phyloP scores from a whole-genome alignment of 2,797 vertebrate species.

The Cryptoblepharus egeriae region DNA sequence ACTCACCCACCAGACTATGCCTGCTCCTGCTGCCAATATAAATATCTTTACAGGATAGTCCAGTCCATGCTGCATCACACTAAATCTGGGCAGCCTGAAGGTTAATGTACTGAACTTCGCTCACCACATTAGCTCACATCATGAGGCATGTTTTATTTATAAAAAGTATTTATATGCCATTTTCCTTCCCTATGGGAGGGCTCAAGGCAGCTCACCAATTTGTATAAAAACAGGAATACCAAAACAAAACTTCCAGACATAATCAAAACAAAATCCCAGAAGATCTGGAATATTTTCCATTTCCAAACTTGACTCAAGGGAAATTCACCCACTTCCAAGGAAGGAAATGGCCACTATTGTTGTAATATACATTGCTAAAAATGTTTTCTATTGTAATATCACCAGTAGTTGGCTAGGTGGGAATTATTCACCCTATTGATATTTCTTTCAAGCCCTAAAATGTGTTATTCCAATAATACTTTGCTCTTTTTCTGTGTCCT shows the following conservation, averaged over 20 bases:
- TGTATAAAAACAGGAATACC: too few species aligned
- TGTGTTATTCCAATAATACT: not conserved
- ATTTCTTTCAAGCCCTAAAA: not conserved
- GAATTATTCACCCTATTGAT: not conserved
- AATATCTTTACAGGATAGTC: too few species aligned
- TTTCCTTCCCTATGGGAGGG: too few species aligned
- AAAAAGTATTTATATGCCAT: too few species aligned
- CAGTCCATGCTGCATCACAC: not conserved
- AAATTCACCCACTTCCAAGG: not conserved
- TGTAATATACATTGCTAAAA: too few species aligned
- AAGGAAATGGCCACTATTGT: not conserved
- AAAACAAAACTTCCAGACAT: too few species aligned
- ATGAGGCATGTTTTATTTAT: too few species aligned
- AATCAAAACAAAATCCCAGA: not conserved
- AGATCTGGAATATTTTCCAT: not conserved
- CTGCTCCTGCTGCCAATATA: too few species aligned
- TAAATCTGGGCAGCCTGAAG: not conserved
- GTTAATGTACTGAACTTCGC: not conserved
- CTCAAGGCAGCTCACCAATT: too few species aligned
- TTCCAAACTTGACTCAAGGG: not conserved
- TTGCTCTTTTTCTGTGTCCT: not conserved
- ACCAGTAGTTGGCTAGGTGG: not conserved
- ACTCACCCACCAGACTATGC: too few species aligned
- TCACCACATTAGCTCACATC: too few species aligned
- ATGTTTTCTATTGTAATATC: not conserved